phyloP scores from a whole-genome alignment of 2,797 vertebrate genomes.

The Yasuhikotakia modesta region DNA sequence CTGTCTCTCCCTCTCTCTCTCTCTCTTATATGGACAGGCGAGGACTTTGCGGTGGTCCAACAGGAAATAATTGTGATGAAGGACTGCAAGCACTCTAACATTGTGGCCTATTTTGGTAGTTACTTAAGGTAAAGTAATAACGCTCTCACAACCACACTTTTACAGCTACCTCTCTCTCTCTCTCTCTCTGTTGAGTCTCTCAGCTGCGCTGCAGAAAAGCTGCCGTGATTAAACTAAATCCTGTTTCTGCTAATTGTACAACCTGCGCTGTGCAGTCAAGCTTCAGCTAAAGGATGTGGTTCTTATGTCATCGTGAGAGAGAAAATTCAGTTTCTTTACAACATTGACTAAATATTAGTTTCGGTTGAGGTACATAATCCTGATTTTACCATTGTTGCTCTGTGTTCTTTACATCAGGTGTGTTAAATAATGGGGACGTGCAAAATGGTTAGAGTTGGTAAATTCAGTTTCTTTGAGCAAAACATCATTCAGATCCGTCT shows the following conservation, averaged over 20 bases:
- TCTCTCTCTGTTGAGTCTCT: slow-evolving; percentile 7
- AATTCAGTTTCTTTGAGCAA: no score
- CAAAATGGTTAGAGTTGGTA: no score
- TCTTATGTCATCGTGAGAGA: not conserved
- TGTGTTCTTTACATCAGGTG: no score
- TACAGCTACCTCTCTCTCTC: slow-evolving; percentile 2
- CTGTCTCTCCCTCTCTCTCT: slow-evolving; percentile 3
- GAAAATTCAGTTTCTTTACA: not conserved
- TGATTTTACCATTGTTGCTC: no score
- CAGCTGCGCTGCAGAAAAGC: no score
- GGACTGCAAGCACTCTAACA: slow-evolving; percentile 98
- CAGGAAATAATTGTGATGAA: slow-evolving; percentile 99
- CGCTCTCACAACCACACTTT: slow-evolving; percentile 26
- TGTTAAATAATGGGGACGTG: no score
- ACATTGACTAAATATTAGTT: no score
- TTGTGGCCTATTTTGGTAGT: slow-evolving; percentile 98
- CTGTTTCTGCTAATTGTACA: not conserved
- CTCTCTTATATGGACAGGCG: slow-evolving; percentile 74
- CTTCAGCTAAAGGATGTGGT: not conserved
- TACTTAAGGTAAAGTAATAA: slow-evolving; percentile 87
- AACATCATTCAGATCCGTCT: no score
- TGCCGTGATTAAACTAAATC: no score
- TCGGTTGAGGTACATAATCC: no score
- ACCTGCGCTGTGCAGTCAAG: not conserved
- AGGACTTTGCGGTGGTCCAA: slow-evolving; percentile 99